phyloP scores from a whole-genome alignment of 1,140 invertebrate species.

The Aphis gossypii region DNA sequence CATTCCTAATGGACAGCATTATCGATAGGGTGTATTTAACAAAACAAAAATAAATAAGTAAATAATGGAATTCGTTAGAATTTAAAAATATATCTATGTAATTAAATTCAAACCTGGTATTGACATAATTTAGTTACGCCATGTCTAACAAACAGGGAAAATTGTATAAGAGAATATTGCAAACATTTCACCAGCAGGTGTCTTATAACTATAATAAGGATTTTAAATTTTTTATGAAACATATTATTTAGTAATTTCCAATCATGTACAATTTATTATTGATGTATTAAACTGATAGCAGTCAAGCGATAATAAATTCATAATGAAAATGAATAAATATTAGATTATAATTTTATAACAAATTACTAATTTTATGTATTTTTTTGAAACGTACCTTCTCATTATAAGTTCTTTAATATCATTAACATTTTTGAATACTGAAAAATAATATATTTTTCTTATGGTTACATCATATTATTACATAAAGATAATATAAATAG shows the following conservation, averaged over 20 bases:
- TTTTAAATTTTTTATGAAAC: background rate
- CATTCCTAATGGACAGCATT: too few relatives aligned
- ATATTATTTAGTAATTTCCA: background rate
- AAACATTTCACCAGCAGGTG: background rate
- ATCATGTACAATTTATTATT: background rate
- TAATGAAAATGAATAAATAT: background rate
- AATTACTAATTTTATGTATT: background rate
- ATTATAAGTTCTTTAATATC: background rate
- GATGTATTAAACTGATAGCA: background rate
- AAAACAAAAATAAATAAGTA: background rate
- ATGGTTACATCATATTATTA: background rate
- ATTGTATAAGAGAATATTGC: background rate
- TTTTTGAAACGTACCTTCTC: background rate
- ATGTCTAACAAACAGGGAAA: background rate
- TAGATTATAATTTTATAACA: background rate
- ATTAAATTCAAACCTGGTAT: background rate
- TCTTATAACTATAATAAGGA: background rate
- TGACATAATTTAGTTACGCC: background rate
- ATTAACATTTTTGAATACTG: background rate
- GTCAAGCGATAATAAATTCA: background rate
- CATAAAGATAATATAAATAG: too few relatives aligned
- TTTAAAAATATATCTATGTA: background rate
- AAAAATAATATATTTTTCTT: background rate
- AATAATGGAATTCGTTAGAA: background rate
- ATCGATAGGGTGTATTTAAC: too few relatives aligned